Evolutionary conservation across 1,140 invertebrate genomes (phyloP), one percentile per base, ranked within the genome.

Genomic region (Microplitis mediator): DNA sequence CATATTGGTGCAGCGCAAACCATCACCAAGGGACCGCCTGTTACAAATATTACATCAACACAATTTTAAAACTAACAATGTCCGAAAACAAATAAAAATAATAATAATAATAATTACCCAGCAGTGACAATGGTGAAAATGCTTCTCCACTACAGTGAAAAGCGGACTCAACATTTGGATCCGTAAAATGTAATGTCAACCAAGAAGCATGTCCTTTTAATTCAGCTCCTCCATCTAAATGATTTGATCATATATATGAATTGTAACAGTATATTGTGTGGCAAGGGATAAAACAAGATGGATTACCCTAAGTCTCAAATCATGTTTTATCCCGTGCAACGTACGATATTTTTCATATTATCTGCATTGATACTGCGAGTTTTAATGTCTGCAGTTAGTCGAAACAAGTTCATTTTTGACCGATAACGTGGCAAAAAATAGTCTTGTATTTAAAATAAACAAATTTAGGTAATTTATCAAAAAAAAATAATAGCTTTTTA

Each of bases 151-250:
- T 89, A 9, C 88, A 86, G 35, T 89, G 88, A 81, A 92, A 95
- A 31, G 89, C 90, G 39, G 85, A 86, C 79, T 95, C 94, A 52
- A 91, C 89, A 16, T 87, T 88, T 1, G 81, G 79, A 70, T 92
- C 90, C 67, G 89, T 90, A 85, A 95, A 95, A 35, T 88, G 88
- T 73, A 94, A 85, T 4, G 89, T 91, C 58, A 92, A 85, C 75
- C 91, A 89, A 31, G 88, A 91, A 3, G 92, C 91, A 74, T 93
- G 91, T 68, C 91, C 91, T 32, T 89, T 89, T 66, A 95, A 80
- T 78, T 93, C 92, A 75, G 77, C 79, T 13, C 75, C 82, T 8
- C 80, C 78, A 64, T 76, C 82, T 77, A 69, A 56, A 52, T 74
- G 72, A 75, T 51, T 35, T 13, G 13, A 11, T 63, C 4, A 13